Percentiles rank a stretch among this genome's conserved stretches.
Evolutionary conservation across 2,797 vertebrate genomes (phyloP).

Genomic region (Gadopsis marmoratus): DNA sequence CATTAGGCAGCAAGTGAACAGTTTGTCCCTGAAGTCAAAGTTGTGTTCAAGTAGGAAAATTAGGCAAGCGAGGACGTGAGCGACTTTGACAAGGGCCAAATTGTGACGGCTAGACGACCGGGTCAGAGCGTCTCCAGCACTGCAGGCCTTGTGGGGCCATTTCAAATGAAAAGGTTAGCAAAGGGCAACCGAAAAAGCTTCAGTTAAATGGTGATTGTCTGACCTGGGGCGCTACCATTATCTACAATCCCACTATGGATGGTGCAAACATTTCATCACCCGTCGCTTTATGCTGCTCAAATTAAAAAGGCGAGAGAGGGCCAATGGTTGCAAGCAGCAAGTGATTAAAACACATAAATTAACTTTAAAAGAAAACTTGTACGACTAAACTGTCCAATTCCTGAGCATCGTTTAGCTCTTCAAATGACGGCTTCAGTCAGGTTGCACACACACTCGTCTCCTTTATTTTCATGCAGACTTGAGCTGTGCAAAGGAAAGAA

Average conservation of each 20-base stretch:
- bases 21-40: no score
- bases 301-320: constrained; percentile 4
- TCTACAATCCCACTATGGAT: constrained; percentile 6
- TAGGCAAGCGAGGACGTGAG: no score
- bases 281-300: constrained; percentile 1
- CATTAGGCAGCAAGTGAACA: no score
- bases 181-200: neutral
- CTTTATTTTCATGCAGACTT: constrained; percentile 29
- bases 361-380: no score
- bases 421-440: neutral
- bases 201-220: constrained; percentile 11
- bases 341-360: no score
- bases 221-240: neutral
- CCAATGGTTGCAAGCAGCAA: neutral
- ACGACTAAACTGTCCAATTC: neutral
- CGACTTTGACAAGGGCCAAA: no score
- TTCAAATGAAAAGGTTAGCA: constrained; percentile 1
- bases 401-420: neutral
- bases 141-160: neutral
- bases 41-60: no score
- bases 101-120: no score
- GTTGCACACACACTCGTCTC: neutral
- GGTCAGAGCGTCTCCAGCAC: no score
- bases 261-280: neutral
- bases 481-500: neutral